Evolutionary conservation across 2,113 vertebrate species (phyloP).

Genomic region (Neofelis nebulosa): DNA sequence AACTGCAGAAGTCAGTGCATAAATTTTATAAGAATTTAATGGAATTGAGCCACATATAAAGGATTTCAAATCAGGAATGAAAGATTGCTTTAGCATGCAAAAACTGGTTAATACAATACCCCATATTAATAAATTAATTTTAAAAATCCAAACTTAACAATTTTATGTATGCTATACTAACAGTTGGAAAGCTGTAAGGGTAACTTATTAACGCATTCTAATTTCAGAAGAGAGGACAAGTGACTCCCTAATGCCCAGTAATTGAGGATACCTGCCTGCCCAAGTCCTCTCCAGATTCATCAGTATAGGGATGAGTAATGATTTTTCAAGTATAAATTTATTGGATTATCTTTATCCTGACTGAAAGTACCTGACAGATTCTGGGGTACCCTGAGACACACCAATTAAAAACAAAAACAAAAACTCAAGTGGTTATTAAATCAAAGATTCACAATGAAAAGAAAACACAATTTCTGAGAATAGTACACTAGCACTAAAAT

Average conservation of each 20-base stretch:
- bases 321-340: neutral
- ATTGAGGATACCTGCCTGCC: neutral
- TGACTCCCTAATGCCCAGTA: neutral
- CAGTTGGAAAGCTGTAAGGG: neutral
- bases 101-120: neutral
- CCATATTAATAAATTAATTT: neutral
- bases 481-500: neutral
- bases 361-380: neutral
- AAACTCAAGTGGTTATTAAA: constrained; percentile 5
- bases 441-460: neutral
- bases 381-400: neutral
- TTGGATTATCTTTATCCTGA: neutral
- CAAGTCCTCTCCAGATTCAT: neutral
- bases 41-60: neutral
- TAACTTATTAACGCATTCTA: neutral
- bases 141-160: neutral
- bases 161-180: neutral
- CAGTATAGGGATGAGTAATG: neutral
- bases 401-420: neutral
- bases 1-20: neutral
- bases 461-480: neutral
- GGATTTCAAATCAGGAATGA: constrained; percentile 41
- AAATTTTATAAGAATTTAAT: constrained; percentile 34
- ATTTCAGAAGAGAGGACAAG: neutral
- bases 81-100: neutral